These are phyloP conservation scores for Tachysurus fulvidraco DNA, from an alignment of 2,113 vertebrate genomes.

Conservation along the genomic window DNA sequence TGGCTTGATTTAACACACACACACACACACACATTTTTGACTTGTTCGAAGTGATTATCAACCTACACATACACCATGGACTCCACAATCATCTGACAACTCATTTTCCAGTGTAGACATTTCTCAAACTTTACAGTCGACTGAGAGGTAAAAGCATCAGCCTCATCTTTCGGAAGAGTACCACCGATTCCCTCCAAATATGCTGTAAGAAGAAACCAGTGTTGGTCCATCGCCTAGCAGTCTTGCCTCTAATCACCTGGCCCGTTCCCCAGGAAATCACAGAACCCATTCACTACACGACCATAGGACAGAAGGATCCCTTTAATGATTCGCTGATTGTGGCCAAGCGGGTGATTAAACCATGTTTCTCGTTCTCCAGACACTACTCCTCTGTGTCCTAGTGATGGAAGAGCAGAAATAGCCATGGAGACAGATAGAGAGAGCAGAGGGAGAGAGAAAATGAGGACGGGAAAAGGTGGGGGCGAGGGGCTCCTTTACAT, in stretches of 20 bases:
- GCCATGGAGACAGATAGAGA: background rate
- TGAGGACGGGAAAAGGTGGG: background rate
- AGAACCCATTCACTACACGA: slow-evolving; percentile 20
- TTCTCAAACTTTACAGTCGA: slow-evolving; percentile 4
- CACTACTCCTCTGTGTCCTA: slow-evolving; percentile 19
- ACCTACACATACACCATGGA: slow-evolving; percentile 12
- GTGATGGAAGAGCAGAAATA: slow-evolving; percentile 29
- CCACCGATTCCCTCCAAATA: background rate
- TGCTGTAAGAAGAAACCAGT: background rate
- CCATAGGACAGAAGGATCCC: slow-evolving; percentile 29
- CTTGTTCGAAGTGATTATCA: slow-evolving; percentile 24
- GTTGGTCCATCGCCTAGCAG: slow-evolving; percentile 1
- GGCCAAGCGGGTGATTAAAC: slow-evolving; percentile 37
- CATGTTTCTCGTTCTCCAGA: slow-evolving; percentile 16
- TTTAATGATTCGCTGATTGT: slow-evolving; percentile 37
- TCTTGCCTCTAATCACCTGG: slow-evolving; percentile 21
- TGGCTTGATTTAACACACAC: slow-evolving; percentile 47
- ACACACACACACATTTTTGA: slow-evolving; percentile 1
- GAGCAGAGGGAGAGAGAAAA: slow-evolving; percentile 8
- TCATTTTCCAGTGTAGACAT: background rate
- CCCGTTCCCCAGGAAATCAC: slow-evolving; percentile 16
- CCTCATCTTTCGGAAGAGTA: background rate
- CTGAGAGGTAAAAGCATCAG: background rate
- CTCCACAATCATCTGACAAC: background rate
- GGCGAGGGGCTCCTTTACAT: slow-evolving; percentile 29